These are phyloP conservation scores for Phrynocephalus forsythii DNA, from an alignment of 2,797 vertebrate genomes.

Conservation along the genomic window DNA sequence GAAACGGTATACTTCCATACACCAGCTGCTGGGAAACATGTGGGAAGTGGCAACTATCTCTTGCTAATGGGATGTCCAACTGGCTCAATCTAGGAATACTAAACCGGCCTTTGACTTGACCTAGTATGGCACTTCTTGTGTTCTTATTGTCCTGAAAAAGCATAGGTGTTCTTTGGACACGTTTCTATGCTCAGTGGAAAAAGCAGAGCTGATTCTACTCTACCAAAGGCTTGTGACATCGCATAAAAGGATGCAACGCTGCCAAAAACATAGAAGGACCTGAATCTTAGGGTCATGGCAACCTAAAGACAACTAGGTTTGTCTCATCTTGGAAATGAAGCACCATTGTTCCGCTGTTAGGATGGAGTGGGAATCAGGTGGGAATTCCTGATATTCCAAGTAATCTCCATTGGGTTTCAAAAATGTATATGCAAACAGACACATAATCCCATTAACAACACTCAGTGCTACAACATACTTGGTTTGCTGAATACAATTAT, in stretches of 20 bases:
- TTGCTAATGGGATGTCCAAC: neutral
- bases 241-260: neutral
- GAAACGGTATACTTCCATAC: neutral
- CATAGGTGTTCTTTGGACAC: neutral
- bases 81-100: neutral
- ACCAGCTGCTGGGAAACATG: neutral
- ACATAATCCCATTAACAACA: too few species aligned
- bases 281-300: neutral
- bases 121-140: neutral
- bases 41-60: neutral
- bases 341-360: neutral
- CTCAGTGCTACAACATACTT: neutral
- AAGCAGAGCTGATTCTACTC: neutral
- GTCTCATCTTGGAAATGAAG: neutral
- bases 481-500: neutral
- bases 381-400: neutral
- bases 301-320: neutral
- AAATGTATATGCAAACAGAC: neutral
- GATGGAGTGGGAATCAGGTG: neutral
- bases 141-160: conserved; percentile 9
- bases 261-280: neutral
- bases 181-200: neutral
- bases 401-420: neutral
- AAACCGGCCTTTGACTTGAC: neutral
- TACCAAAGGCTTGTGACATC: neutral